Base-by-base conservation (phyloP, 1,140 invertebrate genomes). In the Alviniconcha marisindica region DNA sequence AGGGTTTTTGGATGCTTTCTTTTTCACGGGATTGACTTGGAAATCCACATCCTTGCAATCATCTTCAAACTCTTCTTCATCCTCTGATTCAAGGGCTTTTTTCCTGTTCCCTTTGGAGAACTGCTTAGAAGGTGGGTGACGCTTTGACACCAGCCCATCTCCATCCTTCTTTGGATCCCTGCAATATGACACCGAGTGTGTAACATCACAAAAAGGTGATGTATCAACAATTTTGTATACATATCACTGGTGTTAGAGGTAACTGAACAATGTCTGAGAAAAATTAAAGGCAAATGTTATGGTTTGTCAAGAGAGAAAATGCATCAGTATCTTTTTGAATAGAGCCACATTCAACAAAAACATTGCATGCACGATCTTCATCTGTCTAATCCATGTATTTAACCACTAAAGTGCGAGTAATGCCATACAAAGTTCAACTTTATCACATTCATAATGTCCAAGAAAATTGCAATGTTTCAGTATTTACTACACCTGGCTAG, bases 41-140 rank as follows among this genome's bases (percentile, higher is more conserved):
- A 66, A 63, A 21, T 79, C 74, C 40, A 66, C 56, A 66, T 66
- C 78, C 24, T n/a, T 63, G 54, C 51, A 31, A 28, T 79, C 77
- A 44, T 63, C 78, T 24, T 44, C 14, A 44, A n/a, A 40, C 24
- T 54, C 42, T 42, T 69, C 36, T 51, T 78, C 82, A 31, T 74
- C 48, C 40, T 73, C 71, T 74, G 40, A 3, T 24, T 81, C 66
- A 48, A 83, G 56, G 3, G 36, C 2, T 82, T 82, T 82, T 56
- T 77, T 66, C 44, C 81, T 81, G 10, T 69, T 42, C 51, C 66
- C 21, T 33, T 40, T 84, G 51, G 83, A 60, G 48, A 83, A 84
- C 18, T 84, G 76, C 48, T 88, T 83, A n/a, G 91, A 90, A 60
- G 91, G 86, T 14, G 92, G 92, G 88, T 93, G 91, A 40, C 92